phyloP scores from a whole-genome alignment of 2,113 vertebrate species.

The Chaetura pelagica region DNA sequence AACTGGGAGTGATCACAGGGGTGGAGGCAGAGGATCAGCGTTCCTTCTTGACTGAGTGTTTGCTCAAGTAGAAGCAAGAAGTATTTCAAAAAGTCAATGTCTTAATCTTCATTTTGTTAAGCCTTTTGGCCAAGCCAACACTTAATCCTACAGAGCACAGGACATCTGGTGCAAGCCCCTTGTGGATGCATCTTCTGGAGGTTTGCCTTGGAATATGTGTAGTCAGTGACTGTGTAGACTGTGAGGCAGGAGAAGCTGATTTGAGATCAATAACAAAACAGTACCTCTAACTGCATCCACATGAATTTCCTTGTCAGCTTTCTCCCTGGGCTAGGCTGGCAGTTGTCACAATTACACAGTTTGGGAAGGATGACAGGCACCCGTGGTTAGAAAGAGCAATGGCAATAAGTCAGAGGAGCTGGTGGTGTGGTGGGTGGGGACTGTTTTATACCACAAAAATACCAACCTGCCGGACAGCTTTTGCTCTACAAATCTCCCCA shows the following conservation, averaged over 20 bases:
- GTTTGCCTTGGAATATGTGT: background rate
- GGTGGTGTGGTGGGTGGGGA: background rate
- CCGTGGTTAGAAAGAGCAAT: background rate
- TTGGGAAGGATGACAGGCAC: background rate
- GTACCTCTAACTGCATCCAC: background rate
- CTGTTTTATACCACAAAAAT: background rate
- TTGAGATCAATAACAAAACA: background rate
- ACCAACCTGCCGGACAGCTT: background rate
- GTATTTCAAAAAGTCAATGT: background rate
- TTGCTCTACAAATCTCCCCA: background rate
- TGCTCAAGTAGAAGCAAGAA: background rate
- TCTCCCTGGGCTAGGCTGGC: background rate
- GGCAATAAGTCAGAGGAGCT: background rate
- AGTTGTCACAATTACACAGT: background rate
- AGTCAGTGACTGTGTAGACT: background rate
- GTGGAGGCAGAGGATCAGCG: background rate
- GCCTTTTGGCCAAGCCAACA: background rate
- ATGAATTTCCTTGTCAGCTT: background rate
- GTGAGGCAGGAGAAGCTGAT: background rate
- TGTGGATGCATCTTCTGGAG: background rate
- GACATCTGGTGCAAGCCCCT: background rate
- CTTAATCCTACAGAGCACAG: fast-evolving
- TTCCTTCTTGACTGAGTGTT: background rate
- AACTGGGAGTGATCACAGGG: background rate
- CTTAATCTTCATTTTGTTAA: background rate